phyloP scores from a whole-genome alignment of 2,113 vertebrate species.

The Chelonoidis abingdonii region DNA sequence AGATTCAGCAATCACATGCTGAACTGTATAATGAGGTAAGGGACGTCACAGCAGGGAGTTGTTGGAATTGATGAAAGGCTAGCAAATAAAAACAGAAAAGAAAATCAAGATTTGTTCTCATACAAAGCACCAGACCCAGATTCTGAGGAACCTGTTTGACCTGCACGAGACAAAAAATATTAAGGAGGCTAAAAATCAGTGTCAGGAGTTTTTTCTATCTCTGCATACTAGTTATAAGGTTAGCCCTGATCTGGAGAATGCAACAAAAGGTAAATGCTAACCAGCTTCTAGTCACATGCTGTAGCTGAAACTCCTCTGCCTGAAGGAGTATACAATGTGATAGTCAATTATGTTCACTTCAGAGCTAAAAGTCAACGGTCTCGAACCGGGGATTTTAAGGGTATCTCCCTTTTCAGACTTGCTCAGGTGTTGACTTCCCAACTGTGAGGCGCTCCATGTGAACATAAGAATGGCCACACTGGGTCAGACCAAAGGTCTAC shows the following conservation, averaged over 20 bases:
- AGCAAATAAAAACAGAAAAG: not conserved
- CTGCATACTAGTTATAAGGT: not conserved
- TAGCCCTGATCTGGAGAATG: not conserved
- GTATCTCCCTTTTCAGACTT: fast-evolving
- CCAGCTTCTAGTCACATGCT: not conserved
- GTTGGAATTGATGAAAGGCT: not conserved
- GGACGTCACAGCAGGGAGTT: not conserved
- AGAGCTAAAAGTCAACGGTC: not conserved
- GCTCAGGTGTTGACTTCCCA: not conserved
- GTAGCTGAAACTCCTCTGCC: not conserved
- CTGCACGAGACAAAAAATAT: not conserved
- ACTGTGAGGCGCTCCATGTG: not conserved
- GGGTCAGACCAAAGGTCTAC: too few relatives aligned
- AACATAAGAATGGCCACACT: not conserved
- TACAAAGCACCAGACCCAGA: not conserved
- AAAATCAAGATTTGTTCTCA: not conserved
- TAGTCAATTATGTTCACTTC: not conserved
- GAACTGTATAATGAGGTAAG: not conserved
- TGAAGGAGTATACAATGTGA: not conserved
- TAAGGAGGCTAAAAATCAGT: not conserved
- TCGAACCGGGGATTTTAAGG: not conserved
- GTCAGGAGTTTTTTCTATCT: not conserved
- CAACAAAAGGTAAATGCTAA: not conserved
- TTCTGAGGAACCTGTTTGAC: not conserved
- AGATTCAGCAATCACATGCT: not conserved